phyloP scores from a whole-genome alignment of 2,888 invertebrate species.

The Germaria angustata region DNA sequence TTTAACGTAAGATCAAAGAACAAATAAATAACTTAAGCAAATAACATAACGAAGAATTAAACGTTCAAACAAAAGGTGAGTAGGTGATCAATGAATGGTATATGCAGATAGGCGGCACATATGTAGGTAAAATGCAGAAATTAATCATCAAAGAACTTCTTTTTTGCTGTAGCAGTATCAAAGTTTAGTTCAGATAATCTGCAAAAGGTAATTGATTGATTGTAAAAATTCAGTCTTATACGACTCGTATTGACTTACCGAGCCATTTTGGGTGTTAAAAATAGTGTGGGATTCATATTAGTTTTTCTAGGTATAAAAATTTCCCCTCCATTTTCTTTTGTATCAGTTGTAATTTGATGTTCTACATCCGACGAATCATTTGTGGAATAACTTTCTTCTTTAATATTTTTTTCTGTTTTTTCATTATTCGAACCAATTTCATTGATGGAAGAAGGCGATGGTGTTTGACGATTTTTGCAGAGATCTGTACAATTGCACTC shows the following conservation, averaged over 20 bases:
- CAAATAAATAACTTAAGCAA: no score
- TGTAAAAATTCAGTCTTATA: no score
- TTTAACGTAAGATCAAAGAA: no score
- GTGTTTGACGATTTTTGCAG: constrained; percentile 53
- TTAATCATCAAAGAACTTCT: constrained; percentile 71
- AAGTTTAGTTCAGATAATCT: constrained; percentile 70
- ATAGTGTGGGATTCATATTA: constrained; percentile 28
- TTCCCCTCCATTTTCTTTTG: constrained; percentile 46
- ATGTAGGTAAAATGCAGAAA: background rate
- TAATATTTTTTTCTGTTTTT: constrained; percentile 16
- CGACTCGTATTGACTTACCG: constrained; percentile 67
- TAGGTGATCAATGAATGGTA: background rate
- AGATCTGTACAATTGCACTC: constrained; percentile 58
- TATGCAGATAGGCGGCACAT: background rate
- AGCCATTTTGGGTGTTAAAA: constrained; percentile 69
- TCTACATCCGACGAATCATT: constrained; percentile 21
- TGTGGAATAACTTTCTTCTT: constrained; percentile 18
- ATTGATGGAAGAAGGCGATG: constrained; percentile 8
- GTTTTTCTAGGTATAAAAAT: constrained; percentile 58
- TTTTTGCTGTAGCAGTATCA: constrained; percentile 70
- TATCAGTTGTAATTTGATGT: constrained; percentile 29
- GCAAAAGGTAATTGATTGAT: constrained; percentile 12
- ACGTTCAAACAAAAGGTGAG: no score
- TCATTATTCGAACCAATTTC: constrained; percentile 29
- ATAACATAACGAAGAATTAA: no score